Evolutionary conservation across 1,140 invertebrate genomes (phyloP), one percentile per base, ranked within the genome.

Genomic region (Protaetia brevitarsis): DNA sequence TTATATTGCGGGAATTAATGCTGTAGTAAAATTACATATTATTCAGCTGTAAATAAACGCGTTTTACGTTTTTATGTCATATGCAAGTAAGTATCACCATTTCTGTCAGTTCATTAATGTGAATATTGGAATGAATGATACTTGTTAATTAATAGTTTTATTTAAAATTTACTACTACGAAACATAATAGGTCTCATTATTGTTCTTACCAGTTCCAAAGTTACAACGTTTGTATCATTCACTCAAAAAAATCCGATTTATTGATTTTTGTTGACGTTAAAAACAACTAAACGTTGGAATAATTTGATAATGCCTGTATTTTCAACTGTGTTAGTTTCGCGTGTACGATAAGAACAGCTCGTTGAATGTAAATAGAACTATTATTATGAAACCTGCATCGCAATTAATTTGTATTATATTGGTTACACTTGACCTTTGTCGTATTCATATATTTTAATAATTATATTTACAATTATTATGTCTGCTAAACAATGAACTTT

Each of bases 321-420:
- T 37, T 11, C 34, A 37, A 37, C 34, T 37, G 34, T 37, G n/a
- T 37, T 11, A 37, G n/a, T 37, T 51, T 51, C 7, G 13, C 41
- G 16, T 11, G 19, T 51, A 23, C 5, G 16, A 51, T 23, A 51
- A 51, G 41, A 51, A 19, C 5, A 5, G 41, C 19, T 3, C 8
- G 11, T 8, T 10, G 41, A 21, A 45, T 8, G 16, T 13, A 45
- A 13, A 45, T 21, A 19, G 11, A 51, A 23, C 19, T 51, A 51
- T 51, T 51, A 51, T 51, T 51, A 19, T 51, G 41, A 51, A 51
- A 51, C 41, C 41, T 51, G 41, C 13, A 51, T 51, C n/a, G n/a
- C n/a, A 51, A 51, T 51, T 51, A 23, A 51, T 51, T 26, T 23
- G 13, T 51, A 51, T 16, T 51, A 23, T 51, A 23, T 51, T 23